Evolutionary conservation across 1,140 invertebrate genomes (phyloP), one percentile per base, ranked within the genome.

Genomic region (Callitettix versicolor): DNA sequence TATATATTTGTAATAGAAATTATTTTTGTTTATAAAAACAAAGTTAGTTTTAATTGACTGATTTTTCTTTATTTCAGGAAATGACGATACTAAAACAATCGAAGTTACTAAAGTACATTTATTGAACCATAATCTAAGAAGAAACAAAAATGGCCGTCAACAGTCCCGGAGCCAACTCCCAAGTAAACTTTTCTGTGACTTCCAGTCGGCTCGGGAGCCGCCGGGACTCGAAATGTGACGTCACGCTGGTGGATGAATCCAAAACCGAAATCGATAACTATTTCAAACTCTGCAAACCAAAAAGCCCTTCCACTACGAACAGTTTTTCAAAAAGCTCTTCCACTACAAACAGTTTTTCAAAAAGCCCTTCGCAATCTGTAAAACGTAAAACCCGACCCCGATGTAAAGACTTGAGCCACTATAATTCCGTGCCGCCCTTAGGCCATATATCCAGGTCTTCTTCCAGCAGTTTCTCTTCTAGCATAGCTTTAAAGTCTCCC

Each of bases 341-440:
- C n/a, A 14, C 20, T 3, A 22, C 46, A 4, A 30, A n/a, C 46
- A 49, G 15, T 7, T 49, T 49, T 22, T 49, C 46, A 7, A 15
- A 22, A 14, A 49, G 46, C 17, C 46, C 46, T 9, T 49, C 46
- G 24, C 46, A 49, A 18, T 49, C 46, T 1, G 46, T 49, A 5
- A 49, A 49, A 22, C 46, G 46, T 22, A 49, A 49, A 18, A 22
- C 46, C 3, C 46, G 46, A n/a, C 22, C 22, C 21, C 22, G 30
- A 22, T 49, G 46, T 18, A 49, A 49, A 22, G 46, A 49, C 15
- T 15, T 49, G 21, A 49, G 46, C 30, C 46, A 49, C 24, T 49
- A 3, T 26, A 49, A 49, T 26, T 49, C 46, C 22, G 46, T 49
- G 9, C 46, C 46, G 20, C 46, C 46, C 6, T 30, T 49, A 7